Evolutionary conservation across 2,113 vertebrate species (phyloP), one percentile per base, ranked within the genome.

Genomic region (Pedetes capensis): DNA sequence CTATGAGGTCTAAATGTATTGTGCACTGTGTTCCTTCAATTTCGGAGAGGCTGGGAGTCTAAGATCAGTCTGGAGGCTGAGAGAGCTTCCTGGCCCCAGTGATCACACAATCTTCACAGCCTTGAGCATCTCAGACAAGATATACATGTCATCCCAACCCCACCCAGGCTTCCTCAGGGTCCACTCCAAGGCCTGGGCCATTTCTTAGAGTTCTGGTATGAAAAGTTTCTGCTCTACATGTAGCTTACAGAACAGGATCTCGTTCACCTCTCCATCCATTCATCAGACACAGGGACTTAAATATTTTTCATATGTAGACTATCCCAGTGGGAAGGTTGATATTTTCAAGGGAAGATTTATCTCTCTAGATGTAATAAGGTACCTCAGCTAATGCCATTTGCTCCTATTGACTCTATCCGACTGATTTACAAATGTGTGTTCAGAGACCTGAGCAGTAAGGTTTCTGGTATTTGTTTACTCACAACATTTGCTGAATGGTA

Each of bases 211-310:
- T 25, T 98, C 98, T 0, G 89, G 0, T 0, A 97, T 96, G 68
- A 97, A 61, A 2, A 39, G 16, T 8, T 72, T 94, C 63, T 51
- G 68, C 53, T 79, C 61, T 0, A 93, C 53, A 49, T 47, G 89
- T 34, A 76, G 95, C 88, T 98, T 98, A 92, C 99, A 99, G 87
- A 99, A 98, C 5, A 99, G 97, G 87, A 99, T 99, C 97, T 99
- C 99, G 0, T 99, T 99, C 83, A 99, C 98, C 82, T 99, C 99
- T 5, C 98, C 99, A 44, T 99, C 98, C 0, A 99, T 99, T 85
- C 64, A 97, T 87, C 98, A 97, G 0, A 97, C 92, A 98, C 71
- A 99, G 98, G 44, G n/a, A n/a, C n/a, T n/a, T n/a, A n/a, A n/a
- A n/a, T n/a, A n/a, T n/a, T n/a, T n/a, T n/a, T n/a, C n/a, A n/a